Conservation (phyloP, 2,888 invertebrate species). For the Pheosia tremula region DNA sequence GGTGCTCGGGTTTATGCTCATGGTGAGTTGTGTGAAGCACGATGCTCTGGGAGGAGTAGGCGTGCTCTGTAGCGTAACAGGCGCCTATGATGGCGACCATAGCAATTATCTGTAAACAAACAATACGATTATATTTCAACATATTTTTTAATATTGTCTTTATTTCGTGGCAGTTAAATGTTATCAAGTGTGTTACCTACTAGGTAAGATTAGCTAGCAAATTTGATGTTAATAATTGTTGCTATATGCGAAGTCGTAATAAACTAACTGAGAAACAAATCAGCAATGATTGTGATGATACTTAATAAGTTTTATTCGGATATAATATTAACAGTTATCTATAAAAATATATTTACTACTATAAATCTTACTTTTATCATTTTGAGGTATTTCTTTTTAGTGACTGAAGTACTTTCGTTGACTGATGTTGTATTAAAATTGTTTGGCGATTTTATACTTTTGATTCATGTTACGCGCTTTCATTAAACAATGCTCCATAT, state of each 20-base stretch:
- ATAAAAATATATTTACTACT: too few relatives aligned
- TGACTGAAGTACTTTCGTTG: constrained; percentile 24
- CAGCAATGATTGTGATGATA: too few relatives aligned
- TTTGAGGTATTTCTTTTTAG: constrained; percentile 17
- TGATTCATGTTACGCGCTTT: constrained; percentile 32
- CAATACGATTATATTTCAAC: background rate
- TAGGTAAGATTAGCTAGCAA: too few relatives aligned
- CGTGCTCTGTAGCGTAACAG: constrained; percentile 44
- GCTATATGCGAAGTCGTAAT: too few relatives aligned
- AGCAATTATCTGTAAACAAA: constrained; percentile 38
- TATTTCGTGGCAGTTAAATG: too few relatives aligned
- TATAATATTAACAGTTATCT: too few relatives aligned
- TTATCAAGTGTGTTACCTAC: too few relatives aligned
- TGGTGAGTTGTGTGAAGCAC: constrained; percentile 29
- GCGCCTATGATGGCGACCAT: constrained; percentile 41
- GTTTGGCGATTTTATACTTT: constrained; percentile 43
- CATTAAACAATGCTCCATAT: constrained; percentile 28
- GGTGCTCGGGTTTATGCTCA: constrained; percentile 16
- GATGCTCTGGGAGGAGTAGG: constrained; percentile 50
- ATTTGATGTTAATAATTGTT: too few relatives aligned
- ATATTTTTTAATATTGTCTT: background rate
- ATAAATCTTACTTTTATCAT: constrained; percentile 37
- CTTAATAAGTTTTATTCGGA: too few relatives aligned
- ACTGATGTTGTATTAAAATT: constrained; percentile 39
- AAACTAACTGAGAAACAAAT: too few relatives aligned